A percentile compares a stretch with the other conserved stretches of the same genome.
These are phyloP conservation scores for Gisinianus flammeolus DNA, from an alignment of 2,888 invertebrate genomes.

Conservation along the genomic window DNA sequence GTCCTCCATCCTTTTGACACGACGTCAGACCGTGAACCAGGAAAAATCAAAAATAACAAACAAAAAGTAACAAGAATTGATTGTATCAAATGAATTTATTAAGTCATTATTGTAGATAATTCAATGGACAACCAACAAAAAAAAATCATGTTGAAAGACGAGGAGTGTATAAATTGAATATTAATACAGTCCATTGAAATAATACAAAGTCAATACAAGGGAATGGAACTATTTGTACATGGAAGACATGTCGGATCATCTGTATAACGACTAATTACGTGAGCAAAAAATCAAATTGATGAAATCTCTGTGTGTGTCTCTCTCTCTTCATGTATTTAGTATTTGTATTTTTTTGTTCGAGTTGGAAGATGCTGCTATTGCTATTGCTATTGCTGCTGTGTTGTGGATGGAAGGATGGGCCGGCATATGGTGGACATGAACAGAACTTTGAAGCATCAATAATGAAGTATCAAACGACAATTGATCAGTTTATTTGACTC, in stretches of 20 bases:
- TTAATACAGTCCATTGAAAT: not conserved
- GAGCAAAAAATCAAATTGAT: not conserved
- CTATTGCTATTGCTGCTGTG: not conserved
- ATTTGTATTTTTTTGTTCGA: not conserved
- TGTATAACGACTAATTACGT: not conserved
- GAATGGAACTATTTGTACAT: not conserved
- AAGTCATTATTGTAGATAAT: too few species aligned
- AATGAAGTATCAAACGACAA: conserved; percentile 31
- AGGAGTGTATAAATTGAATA: not conserved
- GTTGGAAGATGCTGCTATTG: not conserved
- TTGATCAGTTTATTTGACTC: conserved; percentile 39
- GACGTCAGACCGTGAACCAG: too few species aligned
- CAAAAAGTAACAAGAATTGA: too few species aligned
- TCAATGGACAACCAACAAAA: not conserved
- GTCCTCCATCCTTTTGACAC: too few species aligned
- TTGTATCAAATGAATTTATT: too few species aligned
- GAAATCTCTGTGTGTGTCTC: not conserved
- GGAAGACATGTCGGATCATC: not conserved
- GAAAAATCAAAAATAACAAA: too few species aligned
- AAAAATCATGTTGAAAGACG: not conserved
- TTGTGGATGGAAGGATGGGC: not conserved
- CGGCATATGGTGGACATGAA: not conserved
- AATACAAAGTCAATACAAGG: not conserved
- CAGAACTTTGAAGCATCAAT: conserved; percentile 30
- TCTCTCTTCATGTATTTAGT: not conserved